Evolutionary conservation across 2,113 vertebrate genomes (phyloP).

Genomic region (Rattus norvegicus): DNA sequence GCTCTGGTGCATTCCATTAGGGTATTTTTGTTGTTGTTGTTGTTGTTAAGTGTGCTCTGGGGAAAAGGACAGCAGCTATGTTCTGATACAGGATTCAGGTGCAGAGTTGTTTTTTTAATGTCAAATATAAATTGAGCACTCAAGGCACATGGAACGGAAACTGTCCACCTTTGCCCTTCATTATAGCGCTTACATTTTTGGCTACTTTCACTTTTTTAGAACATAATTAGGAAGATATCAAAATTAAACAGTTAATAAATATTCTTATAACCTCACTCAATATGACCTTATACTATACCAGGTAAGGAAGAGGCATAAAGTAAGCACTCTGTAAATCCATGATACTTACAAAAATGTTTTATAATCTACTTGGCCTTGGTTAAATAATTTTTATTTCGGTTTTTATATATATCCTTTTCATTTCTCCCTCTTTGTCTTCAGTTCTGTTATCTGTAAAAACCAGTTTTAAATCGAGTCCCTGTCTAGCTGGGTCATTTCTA

Average conservation of each 20-base stretch:
- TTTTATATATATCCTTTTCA: neutral
- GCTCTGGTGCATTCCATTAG: neutral
- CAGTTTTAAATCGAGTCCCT: neutral
- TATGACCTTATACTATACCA: neutral
- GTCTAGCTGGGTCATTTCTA: neutral
- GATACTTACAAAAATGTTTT: neutral
- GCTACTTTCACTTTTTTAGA: neutral
- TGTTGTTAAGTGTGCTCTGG: neutral
- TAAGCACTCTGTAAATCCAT: neutral
- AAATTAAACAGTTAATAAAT: neutral
- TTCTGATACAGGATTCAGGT: neutral
- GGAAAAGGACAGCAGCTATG: neutral
- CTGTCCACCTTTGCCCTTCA: neutral
- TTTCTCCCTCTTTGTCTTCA: neutral
- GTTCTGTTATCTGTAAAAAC: neutral
- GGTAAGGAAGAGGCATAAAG: neutral
- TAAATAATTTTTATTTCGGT: constrained; percentile 16
- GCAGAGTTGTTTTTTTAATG: neutral
- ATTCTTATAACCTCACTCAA: neutral
- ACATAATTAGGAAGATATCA: neutral
- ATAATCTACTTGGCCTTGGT: neutral
- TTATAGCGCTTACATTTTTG: neutral
- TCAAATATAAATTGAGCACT: neutral
- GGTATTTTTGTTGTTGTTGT: neutral
- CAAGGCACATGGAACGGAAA: neutral